Conservation (phyloP, 1,140 invertebrate species). For the Drosophila setifemur region DNA sequence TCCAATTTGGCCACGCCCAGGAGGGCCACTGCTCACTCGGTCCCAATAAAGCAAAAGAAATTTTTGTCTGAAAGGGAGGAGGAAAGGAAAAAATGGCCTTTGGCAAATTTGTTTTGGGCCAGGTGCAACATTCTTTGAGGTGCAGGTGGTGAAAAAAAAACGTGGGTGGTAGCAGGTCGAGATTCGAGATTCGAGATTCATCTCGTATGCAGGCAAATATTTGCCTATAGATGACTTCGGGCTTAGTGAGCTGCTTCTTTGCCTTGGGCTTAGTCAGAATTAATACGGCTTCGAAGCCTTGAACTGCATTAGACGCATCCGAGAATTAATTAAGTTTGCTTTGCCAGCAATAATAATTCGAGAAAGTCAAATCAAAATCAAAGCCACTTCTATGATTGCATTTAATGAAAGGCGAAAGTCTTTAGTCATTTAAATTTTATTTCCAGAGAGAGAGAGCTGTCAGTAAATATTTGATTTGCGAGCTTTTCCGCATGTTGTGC, state of each 20-base stretch:
- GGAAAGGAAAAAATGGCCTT: slow-evolving; percentile 3
- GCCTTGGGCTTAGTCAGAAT: slow-evolving; percentile 3
- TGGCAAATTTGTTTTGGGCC: slow-evolving; percentile 31
- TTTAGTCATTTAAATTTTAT: neutral
- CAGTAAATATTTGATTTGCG: slow-evolving; percentile 28
- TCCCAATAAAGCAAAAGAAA: slow-evolving; percentile 25
- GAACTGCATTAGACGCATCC: neutral
- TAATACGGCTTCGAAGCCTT: neutral
- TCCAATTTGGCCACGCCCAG: slow-evolving; percentile 56
- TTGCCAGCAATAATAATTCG: neutral
- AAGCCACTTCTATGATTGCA: neutral
- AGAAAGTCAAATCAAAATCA: neutral
- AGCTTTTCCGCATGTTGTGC: slow-evolving; percentile 16
- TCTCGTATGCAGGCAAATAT: slow-evolving; percentile 26
- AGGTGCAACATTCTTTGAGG: slow-evolving; percentile 23
- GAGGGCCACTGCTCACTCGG: neutral
- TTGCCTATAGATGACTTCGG: slow-evolving; percentile 22
- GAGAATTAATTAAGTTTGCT: neutral
- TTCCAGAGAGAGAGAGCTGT: slow-evolving; percentile 1
- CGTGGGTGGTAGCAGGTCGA: too few relatives aligned
- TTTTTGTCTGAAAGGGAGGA: neutral
- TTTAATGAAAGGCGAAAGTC: neutral
- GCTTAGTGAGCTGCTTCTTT: neutral
- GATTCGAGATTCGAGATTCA: slow-evolving; percentile 12
- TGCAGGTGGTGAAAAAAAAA: slow-evolving; percentile 2